Evolutionary conservation across 2,888 invertebrate genomes (phyloP), one percentile per base, ranked within the genome.

Genomic region (Noctua pronuba): DNA sequence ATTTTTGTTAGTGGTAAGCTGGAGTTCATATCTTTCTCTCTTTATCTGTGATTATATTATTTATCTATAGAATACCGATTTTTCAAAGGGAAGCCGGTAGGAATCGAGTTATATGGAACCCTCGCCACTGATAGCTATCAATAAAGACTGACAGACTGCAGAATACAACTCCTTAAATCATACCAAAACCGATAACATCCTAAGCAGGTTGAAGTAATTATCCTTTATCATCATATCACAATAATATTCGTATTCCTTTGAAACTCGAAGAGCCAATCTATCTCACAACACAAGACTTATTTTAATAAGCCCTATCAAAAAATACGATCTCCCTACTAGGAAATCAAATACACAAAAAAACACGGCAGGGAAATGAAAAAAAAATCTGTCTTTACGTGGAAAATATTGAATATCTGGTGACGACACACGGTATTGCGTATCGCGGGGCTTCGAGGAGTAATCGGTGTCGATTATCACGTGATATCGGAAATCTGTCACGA

Each of bases 401-500:
- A 82, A 85, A 87, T 90, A 89, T 91, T 89, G 84, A 92, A 94
- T 93, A 91, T 93, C 91, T 92, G 92, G 80, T 89, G 84, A 77
- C 89, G 90, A 91, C 92, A 90, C 84, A 64, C 88, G 89, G 89
- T 90, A 92, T 87, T 86, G 82, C 86, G 92, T 92, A 92, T 86
- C 94, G 95, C 92, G 92, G 88, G 95, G 95, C 93, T 95, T 95
- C 95, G 80, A 79, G 82, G 89, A 92, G 93, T 94, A 95, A 95
- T 95, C 95, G 94, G 91, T 92, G 93, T 91, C 94, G 93, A 94
- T 95, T 94, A 95, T 94, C 94, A 94, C 92, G 88, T 92, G 94
- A 93, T 96, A 96, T 96, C 95, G 96, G 96, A 96, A 96, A 96
- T 96, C 94, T 96, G 96, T 95, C 95, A 91, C 89, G 86, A 86